These are phyloP conservation scores for Atrichornis clamosus DNA, from an alignment of 2,113 vertebrate species.

Conservation along the genomic window DNA sequence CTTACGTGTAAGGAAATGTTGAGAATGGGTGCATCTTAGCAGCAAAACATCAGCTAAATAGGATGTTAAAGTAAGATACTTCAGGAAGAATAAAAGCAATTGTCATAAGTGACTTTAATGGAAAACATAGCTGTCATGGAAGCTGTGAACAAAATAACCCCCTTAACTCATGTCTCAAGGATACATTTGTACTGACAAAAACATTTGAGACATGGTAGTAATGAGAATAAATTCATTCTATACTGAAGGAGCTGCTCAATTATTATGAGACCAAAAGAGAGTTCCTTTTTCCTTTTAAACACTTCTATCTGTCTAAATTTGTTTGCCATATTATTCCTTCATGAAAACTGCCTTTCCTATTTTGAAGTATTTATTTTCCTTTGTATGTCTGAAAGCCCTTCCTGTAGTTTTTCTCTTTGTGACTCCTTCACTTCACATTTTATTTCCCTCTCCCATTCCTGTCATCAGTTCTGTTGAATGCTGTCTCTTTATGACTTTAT, in stretches of 20 bases:
- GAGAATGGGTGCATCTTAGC: background rate
- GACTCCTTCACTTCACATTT: background rate
- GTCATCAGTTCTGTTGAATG: background rate
- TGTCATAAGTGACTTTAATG: background rate
- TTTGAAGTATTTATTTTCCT: background rate
- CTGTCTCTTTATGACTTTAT: background rate
- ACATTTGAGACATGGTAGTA: background rate
- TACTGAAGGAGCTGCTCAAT: background rate
- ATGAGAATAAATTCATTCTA: background rate
- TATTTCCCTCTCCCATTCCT: background rate
- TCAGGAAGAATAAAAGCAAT: background rate
- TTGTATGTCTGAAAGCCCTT: background rate
- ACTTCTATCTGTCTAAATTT: background rate
- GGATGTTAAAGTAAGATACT: background rate
- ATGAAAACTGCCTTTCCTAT: background rate
- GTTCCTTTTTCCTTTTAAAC: background rate
- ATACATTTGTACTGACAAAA: background rate
- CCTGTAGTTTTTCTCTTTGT: background rate
- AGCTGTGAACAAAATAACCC: background rate
- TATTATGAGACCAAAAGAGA: background rate
- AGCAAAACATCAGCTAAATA: background rate
- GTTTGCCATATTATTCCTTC: background rate
- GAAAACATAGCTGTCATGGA: background rate
- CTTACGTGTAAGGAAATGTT: rapidly evolving
- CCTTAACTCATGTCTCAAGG: background rate